Evolutionary conservation across 2,888 invertebrate species (phyloP), one percentile per base, ranked within the genome.

Genomic region (Scrobipalpa costella): DNA sequence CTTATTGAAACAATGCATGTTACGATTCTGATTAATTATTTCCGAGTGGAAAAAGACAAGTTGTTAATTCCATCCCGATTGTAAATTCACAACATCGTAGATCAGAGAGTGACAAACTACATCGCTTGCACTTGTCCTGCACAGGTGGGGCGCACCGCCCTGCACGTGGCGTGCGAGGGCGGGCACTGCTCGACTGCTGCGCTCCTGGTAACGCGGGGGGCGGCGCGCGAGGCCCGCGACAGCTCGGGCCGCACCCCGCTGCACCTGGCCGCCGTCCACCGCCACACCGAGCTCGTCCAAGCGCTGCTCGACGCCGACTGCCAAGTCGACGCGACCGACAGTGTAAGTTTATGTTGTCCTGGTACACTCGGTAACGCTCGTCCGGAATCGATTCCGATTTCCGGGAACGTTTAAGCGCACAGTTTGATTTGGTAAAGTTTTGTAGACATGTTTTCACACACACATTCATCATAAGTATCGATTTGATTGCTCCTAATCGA

Each of bases 181-280:
- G 95, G 95, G 0, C 94, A 95, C 78, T 86, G 89, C 59, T 88
- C 92, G 36, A 93, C 94, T 1, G 93, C 93, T 63, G 91, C 93
- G 61, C 88, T 93, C 71, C 88, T 94, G 69, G 89, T 95, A 67
- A 76, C 88, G 13, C 88, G 91, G 65, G 94, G 93, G 6, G 95
- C 95, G 0, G 92, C 94, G 65, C 92, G 94, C 71, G 95, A 95
- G 74, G 94, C 94, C 36, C 92, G 93, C 66, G 96, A 96, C 78
- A 92, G 93, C 72, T 94, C 94, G 15, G 96, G 95, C 13, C 94
- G 93, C 72, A 95, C 95, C 6, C 95, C 96, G 0, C 91, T 97
- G 34, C 96, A 96, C 77, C 92, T 95, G 61, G 96, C 96, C 0
- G 94, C 95, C 0, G 94, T 95, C 70, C 94, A 95, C 75, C 94